Conservation (phyloP, 2,797 vertebrate species). For the Zenarchopterus dispar region DNA sequence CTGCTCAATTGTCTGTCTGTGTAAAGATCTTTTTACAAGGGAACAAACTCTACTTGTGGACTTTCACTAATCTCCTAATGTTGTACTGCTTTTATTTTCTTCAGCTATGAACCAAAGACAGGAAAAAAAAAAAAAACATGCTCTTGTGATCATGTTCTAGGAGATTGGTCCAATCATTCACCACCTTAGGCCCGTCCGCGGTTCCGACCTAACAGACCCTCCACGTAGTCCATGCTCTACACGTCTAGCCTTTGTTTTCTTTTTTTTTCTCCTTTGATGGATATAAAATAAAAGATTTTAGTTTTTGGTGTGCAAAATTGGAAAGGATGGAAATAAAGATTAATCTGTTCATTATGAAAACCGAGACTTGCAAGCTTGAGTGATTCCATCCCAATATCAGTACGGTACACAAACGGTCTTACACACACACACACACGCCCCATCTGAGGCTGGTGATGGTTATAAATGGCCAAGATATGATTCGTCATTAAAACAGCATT, state of each 20-base stretch:
- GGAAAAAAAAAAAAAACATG: not conserved
- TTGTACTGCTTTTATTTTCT: not conserved
- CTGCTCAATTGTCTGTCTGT: too few relatives aligned
- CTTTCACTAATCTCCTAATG: not conserved
- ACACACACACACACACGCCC: slow-evolving; percentile 5
- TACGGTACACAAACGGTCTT: not conserved
- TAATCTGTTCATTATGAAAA: slow-evolving; percentile 50
- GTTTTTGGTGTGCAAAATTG: slow-evolving; percentile 10
- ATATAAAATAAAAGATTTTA: not conserved
- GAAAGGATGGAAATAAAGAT: slow-evolving; percentile 45
- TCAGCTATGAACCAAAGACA: not conserved
- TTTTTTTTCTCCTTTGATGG: not conserved
- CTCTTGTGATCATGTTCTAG: too few relatives aligned
- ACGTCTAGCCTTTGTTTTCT: too few relatives aligned
- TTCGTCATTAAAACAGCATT: slow-evolving; percentile 66
- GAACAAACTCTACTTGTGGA: not conserved
- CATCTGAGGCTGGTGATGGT: slow-evolving; percentile 45
- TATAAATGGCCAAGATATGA: slow-evolving; percentile 70
- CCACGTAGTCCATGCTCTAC: too few relatives aligned
- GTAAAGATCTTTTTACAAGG: too few relatives aligned
- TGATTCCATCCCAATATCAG: slow-evolving; percentile 16
- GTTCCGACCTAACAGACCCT: not conserved
- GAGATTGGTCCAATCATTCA: too few relatives aligned
- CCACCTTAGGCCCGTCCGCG: not conserved
- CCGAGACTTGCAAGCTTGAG: slow-evolving; percentile 27